Evolutionary conservation across 2,113 vertebrate species (phyloP).

Genomic region (Vanacampus margaritifer): DNA sequence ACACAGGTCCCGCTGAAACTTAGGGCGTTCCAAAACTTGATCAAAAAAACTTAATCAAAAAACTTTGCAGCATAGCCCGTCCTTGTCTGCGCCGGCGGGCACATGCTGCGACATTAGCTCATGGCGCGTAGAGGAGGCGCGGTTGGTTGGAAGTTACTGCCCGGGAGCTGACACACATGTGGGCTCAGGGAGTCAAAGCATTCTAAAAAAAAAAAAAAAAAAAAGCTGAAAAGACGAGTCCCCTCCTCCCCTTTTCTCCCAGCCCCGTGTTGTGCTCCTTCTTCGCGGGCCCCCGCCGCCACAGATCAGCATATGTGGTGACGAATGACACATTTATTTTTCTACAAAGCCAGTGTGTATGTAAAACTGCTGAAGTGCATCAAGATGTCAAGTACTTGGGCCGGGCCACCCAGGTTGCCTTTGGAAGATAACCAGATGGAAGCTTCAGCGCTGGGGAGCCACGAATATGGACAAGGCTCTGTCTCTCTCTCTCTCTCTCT

Average conservation of each 20-base stretch:
- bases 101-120: constrained; percentile 6
- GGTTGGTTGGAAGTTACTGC: constrained; percentile 13
- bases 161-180: constrained; percentile 39
- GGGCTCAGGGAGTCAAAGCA: constrained; percentile 41
- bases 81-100: constrained; percentile 21
- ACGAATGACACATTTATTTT: constrained; percentile 99
- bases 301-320: constrained; percentile 97
- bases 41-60: too few species aligned
- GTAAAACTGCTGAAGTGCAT: constrained; percentile 99
- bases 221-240: constrained; percentile 45
- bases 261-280: constrained; percentile 29
- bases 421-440: constrained; percentile 99
- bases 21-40: too few species aligned
- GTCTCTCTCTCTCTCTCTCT: constrained; percentile 38
- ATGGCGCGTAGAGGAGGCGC: constrained; percentile 35
- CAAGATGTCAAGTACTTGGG: constrained; percentile 99
- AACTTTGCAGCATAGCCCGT: constrained; percentile 31
- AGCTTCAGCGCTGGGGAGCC: constrained; percentile 81
- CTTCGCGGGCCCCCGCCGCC: constrained; percentile 46
- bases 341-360: constrained; percentile 99
- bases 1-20: too few species aligned
- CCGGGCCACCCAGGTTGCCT: constrained; percentile 98
- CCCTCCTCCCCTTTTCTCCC: constrained; percentile 16
- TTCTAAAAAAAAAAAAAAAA: neutral
- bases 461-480: constrained; percentile 71